Conservation (phyloP, 2,113 vertebrate genomes). For the Dromas ardeola region DNA sequence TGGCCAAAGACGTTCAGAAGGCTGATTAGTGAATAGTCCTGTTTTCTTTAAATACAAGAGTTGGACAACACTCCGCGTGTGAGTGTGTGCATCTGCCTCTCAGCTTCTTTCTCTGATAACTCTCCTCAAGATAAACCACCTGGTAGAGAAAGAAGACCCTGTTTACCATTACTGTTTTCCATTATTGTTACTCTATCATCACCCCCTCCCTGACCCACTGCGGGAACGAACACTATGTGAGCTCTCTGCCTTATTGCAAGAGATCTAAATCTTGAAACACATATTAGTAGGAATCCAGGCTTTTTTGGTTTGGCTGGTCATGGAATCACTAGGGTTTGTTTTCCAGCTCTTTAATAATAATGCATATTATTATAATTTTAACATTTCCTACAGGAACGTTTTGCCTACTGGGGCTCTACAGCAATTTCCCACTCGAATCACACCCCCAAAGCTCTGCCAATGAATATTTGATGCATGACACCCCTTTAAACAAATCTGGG, state of each 20-base stretch:
- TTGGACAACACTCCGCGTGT: no score
- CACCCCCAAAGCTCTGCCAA: not conserved
- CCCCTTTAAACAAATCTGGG: not conserved
- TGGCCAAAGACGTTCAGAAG: not conserved
- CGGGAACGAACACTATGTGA: not conserved
- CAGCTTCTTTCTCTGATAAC: not conserved
- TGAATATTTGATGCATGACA: not conserved
- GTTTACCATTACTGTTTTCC: accelerated
- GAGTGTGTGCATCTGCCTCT: not conserved
- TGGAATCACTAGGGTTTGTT: not conserved
- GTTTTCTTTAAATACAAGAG: not conserved
- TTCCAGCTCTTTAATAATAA: not conserved
- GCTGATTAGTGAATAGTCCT: not conserved
- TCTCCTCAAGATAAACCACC: not conserved
- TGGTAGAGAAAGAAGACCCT: not conserved
- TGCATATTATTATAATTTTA: not conserved
- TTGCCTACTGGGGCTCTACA: not conserved
- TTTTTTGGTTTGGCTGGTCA: not conserved
- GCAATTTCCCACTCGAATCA: not conserved
- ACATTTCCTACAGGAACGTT: not conserved
- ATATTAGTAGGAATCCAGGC: not conserved
- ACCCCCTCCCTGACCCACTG: not conserved
- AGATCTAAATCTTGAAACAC: not conserved
- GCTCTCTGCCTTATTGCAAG: not conserved
- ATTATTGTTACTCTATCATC: accelerated